Conservation (phyloP, 2,888 invertebrate genomes). For the Pristionchus exspectatus region DNA sequence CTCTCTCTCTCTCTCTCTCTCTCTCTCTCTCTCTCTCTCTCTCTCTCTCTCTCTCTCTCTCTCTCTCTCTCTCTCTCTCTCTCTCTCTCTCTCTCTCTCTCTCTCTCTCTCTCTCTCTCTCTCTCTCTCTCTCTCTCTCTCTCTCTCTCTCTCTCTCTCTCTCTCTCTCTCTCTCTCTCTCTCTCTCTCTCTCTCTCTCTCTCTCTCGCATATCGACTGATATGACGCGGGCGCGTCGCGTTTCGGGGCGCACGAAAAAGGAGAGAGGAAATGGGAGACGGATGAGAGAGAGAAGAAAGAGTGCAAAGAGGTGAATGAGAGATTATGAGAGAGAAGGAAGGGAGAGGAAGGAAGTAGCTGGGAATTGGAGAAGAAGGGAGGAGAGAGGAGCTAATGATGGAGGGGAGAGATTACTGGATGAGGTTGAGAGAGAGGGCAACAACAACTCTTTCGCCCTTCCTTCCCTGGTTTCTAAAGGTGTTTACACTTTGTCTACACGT, state of each 20-base stretch:
- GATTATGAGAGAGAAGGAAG: neutral
- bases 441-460: neutral
- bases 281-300: neutral
- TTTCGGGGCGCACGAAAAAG: neutral
- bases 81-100: neutral
- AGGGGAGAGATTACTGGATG: neutral
- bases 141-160: neutral
- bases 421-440: neutral
- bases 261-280: neutral
- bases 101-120: neutral
- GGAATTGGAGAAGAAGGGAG: neutral
- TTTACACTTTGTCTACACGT: neutral
- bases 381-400: neutral
- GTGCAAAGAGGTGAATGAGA: neutral
- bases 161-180: neutral
- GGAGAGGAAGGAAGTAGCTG: neutral
- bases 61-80: neutral
- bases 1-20: neutral
- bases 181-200: neutral
- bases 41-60: neutral
- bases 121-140: neutral
- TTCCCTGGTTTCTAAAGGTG: neutral
- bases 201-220: slow-evolving; percentile 11
- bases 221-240: slow-evolving; percentile 22
- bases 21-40: neutral